These are phyloP conservation scores for Strigamia crassipes DNA, from an alignment of 2,888 invertebrate species.

Conservation along the genomic window DNA sequence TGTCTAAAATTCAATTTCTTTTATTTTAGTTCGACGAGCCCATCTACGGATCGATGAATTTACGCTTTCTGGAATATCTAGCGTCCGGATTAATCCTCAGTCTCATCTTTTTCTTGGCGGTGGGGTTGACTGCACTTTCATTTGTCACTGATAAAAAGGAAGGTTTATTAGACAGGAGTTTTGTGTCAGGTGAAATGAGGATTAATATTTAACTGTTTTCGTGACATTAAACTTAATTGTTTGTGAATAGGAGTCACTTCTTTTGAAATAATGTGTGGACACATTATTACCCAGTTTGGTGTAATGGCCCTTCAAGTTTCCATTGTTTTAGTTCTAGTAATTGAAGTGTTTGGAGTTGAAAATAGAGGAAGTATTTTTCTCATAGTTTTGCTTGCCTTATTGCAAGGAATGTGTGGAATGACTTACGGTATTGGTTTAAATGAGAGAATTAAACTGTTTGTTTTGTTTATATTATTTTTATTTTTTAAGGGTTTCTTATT, in stretches of 20 bases:
- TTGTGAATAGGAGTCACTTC: constrained; percentile 76
- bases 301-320: constrained; percentile 94
- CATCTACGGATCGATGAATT: constrained; percentile 64
- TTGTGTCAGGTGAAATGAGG: constrained; percentile 76
- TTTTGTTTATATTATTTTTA: constrained; percentile 46
- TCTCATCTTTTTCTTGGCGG: constrained; percentile 94
- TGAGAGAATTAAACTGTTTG: neutral
- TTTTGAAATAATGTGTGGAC: constrained; percentile 88
- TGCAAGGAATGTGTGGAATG: constrained; percentile 94
- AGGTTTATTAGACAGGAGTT: constrained; percentile 86
- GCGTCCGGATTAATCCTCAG: constrained; percentile 91
- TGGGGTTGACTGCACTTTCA: constrained; percentile 88
- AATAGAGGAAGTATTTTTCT: constrained; percentile 84
- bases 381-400: constrained; percentile 80
- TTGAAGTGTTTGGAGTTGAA: constrained; percentile 84
- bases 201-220: neutral
- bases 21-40: constrained; percentile 48
- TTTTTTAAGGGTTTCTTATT: constrained; percentile 75
- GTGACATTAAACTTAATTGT: neutral
- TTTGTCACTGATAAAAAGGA: constrained; percentile 88
- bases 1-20: neutral
- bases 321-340: constrained; percentile 87
- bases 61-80: constrained; percentile 93
- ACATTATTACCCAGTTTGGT: constrained; percentile 91
- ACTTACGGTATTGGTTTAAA: constrained; percentile 73